These are phyloP conservation scores for Acanthisitta chloris DNA, from an alignment of 2,113 vertebrate genomes.

Conservation along the genomic window DNA sequence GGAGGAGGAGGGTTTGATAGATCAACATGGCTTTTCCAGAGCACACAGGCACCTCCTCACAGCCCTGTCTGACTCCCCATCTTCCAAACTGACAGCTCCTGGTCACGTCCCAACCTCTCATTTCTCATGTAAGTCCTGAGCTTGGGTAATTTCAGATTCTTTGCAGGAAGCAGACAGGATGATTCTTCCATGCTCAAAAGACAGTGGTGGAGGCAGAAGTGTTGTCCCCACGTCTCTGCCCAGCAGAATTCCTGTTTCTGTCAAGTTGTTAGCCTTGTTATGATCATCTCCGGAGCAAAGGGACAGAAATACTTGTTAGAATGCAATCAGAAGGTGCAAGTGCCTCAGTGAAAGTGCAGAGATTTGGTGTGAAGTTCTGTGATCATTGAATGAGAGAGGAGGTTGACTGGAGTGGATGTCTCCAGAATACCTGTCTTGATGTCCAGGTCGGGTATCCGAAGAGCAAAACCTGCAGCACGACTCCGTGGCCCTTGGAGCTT, in stretches of 20 bases:
- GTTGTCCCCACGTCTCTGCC: background rate
- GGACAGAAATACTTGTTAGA: conserved; percentile 36
- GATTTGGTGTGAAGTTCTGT: background rate
- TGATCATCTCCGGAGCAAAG: background rate
- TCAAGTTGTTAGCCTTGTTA: conserved; percentile 16
- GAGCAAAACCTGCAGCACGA: conserved; percentile 63
- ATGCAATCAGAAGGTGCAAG: background rate
- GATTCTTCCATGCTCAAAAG: background rate
- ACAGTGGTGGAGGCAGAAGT: background rate
- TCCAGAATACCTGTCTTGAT: conserved; percentile 84
- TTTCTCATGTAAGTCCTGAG: background rate
- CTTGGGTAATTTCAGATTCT: background rate
- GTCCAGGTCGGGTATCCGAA: conserved; percentile 76
- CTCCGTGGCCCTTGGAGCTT: conserved; percentile 58
- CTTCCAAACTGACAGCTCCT: background rate
- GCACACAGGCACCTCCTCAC: background rate
- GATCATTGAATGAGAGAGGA: background rate
- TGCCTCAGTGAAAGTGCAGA: background rate
- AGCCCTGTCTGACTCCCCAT: background rate
- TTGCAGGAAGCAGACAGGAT: background rate
- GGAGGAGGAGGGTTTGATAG: background rate
- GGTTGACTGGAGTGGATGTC: background rate
- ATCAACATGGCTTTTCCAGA: background rate
- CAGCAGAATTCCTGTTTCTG: background rate
- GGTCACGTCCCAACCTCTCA: background rate